Evolutionary conservation across 2,888 invertebrate species (phyloP).

Genomic region (Spodoptera littoralis): DNA sequence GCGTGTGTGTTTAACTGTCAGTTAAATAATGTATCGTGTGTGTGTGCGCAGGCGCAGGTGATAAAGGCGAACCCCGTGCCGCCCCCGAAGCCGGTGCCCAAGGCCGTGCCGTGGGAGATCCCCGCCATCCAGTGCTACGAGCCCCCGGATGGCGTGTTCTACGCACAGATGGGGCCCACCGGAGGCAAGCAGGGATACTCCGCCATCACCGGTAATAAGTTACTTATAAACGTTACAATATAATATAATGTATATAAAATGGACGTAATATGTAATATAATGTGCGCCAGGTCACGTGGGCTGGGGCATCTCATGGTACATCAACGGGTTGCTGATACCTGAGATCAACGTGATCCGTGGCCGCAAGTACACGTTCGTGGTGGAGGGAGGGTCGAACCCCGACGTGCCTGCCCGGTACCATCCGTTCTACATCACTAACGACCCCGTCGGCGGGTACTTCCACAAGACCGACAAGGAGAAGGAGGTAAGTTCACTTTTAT

Average conservation of each 20-base stretch:
- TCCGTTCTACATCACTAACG: slow-evolving; percentile 97
- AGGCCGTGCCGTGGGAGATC: slow-evolving; percentile 93
- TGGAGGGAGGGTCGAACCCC: slow-evolving; percentile 95
- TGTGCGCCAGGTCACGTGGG: slow-evolving; percentile 94
- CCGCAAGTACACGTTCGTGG: slow-evolving; percentile 95
- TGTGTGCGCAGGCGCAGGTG: slow-evolving; percentile 16
- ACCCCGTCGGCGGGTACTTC: slow-evolving; percentile 96
- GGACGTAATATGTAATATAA: background rate
- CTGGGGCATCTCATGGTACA: slow-evolving; percentile 98
- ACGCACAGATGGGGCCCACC: slow-evolving; percentile 97
- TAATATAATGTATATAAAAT: too few species aligned
- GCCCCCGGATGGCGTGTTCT: slow-evolving; percentile 96
- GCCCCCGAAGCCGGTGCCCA: slow-evolving; percentile 90
- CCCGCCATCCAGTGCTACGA: slow-evolving; percentile 96
- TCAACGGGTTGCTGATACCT: slow-evolving; percentile 97
- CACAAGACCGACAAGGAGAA: slow-evolving; percentile 95
- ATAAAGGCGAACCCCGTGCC: slow-evolving; percentile 80
- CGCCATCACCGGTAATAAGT: slow-evolving; percentile 93
- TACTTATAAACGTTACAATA: too few species aligned
- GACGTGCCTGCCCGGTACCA: slow-evolving; percentile 95
- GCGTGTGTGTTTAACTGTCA: too few species aligned
- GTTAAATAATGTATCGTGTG: background rate
- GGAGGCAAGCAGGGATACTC: slow-evolving; percentile 97
- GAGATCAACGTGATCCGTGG: slow-evolving; percentile 97
- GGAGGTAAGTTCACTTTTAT: slow-evolving; percentile 86